A percentile compares a stretch with the other conserved stretches of the same genome.
These are phyloP conservation scores for Anastatus disparis DNA, from an alignment of 1,140 invertebrate species.

Conservation along the genomic window DNA sequence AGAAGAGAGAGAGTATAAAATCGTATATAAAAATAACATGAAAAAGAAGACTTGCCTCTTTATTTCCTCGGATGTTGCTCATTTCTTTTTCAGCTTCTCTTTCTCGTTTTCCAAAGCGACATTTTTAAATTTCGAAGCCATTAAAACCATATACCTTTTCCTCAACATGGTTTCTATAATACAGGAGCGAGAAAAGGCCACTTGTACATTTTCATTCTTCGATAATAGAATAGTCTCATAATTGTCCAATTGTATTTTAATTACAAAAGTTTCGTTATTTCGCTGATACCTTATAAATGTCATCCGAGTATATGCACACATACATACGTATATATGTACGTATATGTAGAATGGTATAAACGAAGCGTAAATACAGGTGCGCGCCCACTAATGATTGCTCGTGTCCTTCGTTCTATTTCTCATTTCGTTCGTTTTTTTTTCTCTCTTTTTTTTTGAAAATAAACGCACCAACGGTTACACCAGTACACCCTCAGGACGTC, in stretches of 20 bases:
- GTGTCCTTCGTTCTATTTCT: not conserved
- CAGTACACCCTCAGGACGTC: too few relatives aligned
- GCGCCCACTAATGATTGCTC: conserved; percentile 32
- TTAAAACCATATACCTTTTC: not conserved
- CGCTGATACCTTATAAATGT: not conserved
- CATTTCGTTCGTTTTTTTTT: conserved; percentile 8
- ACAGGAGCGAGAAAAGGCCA: too few relatives aligned
- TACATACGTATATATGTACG: too few relatives aligned
- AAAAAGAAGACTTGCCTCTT: conserved; percentile 19
- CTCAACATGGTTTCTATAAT: too few relatives aligned
- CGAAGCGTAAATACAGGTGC: conserved; percentile 12
- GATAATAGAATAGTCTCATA: not conserved
- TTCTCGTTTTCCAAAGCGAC: not conserved
- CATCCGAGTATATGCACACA: too few relatives aligned
- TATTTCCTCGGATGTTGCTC: conserved; percentile 34
- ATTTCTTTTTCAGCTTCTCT: conserved; percentile 30
- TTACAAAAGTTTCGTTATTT: not conserved
- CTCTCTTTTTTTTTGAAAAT: not conserved
- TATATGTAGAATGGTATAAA: not conserved
- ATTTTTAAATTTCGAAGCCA: conserved; percentile 26
- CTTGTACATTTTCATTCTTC: too few relatives aligned
- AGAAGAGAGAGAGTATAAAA: conserved; percentile 21
- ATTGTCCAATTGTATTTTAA: not conserved
- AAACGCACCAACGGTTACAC: too few relatives aligned
- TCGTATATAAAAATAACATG: conserved; percentile 33